Evolutionary conservation across 2,797 vertebrate species (phyloP).

Genomic region (Clamator glandarius): DNA sequence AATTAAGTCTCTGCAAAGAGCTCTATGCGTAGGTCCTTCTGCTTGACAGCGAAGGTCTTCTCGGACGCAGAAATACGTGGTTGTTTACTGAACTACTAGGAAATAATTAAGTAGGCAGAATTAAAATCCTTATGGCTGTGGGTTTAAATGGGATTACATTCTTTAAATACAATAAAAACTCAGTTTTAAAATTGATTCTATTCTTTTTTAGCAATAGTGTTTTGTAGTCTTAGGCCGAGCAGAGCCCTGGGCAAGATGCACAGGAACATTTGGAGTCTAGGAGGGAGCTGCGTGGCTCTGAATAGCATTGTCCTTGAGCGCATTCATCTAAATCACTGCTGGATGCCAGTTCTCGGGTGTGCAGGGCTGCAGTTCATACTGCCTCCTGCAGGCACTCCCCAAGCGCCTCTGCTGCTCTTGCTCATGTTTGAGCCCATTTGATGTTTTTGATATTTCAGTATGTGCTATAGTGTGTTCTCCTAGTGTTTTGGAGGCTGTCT

Average conservation of each 20-base stretch:
- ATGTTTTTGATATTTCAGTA: fast-evolving
- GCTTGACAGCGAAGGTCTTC: neutral
- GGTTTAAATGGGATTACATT: neutral
- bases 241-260: neutral
- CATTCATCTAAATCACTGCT: neutral
- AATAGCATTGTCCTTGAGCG: neutral
- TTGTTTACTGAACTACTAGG: neutral
- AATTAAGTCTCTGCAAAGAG: neutral
- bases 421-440: fast-evolving
- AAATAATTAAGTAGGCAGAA: neutral
- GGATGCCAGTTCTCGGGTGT: fast-evolving
- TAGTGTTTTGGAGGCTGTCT: neutral
- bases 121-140: neutral
- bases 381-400: neutral
- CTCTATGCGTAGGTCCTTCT: neutral
- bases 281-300: neutral
- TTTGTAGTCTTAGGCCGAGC: neutral
- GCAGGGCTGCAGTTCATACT: fast-evolving
- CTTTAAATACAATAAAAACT: neutral
- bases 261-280: neutral
- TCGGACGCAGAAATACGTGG: neutral
- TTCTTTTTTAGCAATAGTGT: neutral
- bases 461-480: fast-evolving
- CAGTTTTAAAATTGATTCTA: too few relatives aligned
- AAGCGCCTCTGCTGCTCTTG: neutral